Conservation (phyloP, 1,140 invertebrate genomes). For the Aporrectodea caliginosa region DNA sequence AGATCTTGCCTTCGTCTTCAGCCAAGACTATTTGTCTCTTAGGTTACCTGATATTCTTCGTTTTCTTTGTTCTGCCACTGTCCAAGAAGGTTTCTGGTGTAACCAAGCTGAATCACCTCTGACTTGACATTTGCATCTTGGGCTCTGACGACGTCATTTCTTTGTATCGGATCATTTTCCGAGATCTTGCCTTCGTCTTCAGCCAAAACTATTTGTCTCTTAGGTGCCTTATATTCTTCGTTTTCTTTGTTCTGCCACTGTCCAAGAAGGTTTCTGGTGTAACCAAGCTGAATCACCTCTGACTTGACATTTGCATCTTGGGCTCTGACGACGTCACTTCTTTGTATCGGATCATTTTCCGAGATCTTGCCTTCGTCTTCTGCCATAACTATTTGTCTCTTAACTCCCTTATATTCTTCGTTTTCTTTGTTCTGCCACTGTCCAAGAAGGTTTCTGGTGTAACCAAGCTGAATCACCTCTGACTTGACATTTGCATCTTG, state of each 20-base stretch:
- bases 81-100: background rate
- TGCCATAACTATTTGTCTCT: background rate
- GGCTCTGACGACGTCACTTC: conserved; percentile 1
- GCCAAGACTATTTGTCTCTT: background rate
- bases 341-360: background rate
- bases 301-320: background rate
- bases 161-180: conserved; percentile 19
- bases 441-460: background rate
- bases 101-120: too few species aligned
- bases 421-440: background rate
- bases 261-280: conserved; percentile 11
- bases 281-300: background rate
- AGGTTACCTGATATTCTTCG: background rate
- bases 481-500: background rate
- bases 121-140: background rate
- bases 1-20: background rate
- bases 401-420: background rate
- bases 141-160: background rate
- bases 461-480: too few species aligned
- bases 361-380: background rate
- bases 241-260: conserved; percentile 21
- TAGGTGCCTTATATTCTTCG: background rate
- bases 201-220: conserved; percentile 8
- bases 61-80: background rate
- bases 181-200: conserved; percentile 19